Evolutionary conservation across 1,140 invertebrate genomes (phyloP), one percentile per base, ranked within the genome.

Genomic region (Manduca sexta): DNA sequence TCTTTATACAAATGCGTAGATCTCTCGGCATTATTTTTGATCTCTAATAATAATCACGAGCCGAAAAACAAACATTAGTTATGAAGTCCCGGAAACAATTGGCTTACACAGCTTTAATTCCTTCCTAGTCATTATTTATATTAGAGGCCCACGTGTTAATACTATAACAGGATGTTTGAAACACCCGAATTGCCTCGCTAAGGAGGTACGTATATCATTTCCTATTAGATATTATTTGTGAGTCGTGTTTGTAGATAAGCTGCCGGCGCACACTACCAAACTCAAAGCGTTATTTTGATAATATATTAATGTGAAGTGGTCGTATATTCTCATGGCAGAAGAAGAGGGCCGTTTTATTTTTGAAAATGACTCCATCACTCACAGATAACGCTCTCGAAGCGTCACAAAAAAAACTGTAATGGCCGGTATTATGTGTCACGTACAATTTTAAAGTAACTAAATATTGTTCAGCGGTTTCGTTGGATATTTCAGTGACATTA

Each of bases 331-430:
- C 69, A 61, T 65, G 37, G 62, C 57, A 48, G 56, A 65, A 65
- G 55, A 52, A 70, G 64, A 74, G 77, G 61, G 67, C 62, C 66
- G 74, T 78, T 81, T 84, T 83, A 85, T 85, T 85, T 83, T 85
- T 69, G 75, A 83, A 74, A 81, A 83, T 80, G 76, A 69, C 73
- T 74, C 76, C 81, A 83, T 83, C 70, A 83, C 54, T 83, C 81
- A 83, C 69, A 63, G 77, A 80, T 82, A 83, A 81, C 69, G 75
- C 61, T 58, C 52, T 68, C 53, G 49, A 61, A 63, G 69, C 60
- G 65, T 64, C 59, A 75, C 60, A 74, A 79, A 78, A 41, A 74
- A 75, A 74, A 66, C 65, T 63, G 59, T 76, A 69, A 74, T 63
- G 64, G 46, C 59, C 42, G 52, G 66, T 70, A 60, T 72, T 64